phyloP scores from a whole-genome alignment of 2,113 vertebrate species.

The Oncorhynchus nerka region DNA sequence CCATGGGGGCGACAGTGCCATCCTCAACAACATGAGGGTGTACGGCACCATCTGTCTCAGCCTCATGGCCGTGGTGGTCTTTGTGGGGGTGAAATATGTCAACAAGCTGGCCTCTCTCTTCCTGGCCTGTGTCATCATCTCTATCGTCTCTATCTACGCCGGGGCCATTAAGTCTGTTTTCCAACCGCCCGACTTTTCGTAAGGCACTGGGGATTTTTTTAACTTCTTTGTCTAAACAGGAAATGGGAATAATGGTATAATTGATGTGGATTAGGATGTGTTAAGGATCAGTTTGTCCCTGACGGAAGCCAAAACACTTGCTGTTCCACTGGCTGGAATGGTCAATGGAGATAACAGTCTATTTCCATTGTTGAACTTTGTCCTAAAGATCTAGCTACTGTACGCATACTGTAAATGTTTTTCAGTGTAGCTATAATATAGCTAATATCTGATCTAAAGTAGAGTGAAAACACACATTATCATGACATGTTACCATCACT shows the following conservation, averaged over 20 bases:
- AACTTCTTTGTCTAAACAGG: slow-evolving; percentile 8
- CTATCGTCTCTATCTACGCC: slow-evolving; percentile 94
- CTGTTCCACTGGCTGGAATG: not conserved
- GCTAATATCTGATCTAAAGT: not conserved
- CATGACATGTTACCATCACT: too few species aligned
- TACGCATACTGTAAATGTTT: not conserved
- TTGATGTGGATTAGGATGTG: not conserved
- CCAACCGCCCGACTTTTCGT: slow-evolving; percentile 92
- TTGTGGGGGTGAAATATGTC: slow-evolving; percentile 96
- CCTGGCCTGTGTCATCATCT: slow-evolving; percentile 94
- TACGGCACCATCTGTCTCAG: slow-evolving; percentile 92
- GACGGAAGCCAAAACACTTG: not conserved
- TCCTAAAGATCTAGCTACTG: not conserved
- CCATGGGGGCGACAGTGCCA: slow-evolving; percentile 80
- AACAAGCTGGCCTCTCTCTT: slow-evolving; percentile 98
- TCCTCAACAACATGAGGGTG: slow-evolving; percentile 95
- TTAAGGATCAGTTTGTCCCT: not conserved
- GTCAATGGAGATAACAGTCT: not conserved
- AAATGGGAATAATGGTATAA: not conserved
- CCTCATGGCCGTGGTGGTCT: slow-evolving; percentile 95
- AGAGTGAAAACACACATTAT: not conserved
- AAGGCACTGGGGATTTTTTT: slow-evolving; percentile 64
- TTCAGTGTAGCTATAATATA: not conserved
- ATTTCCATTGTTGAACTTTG: not conserved
- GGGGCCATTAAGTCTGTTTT: slow-evolving; percentile 93